A percentile compares a stretch with the other conserved stretches of the same genome.
These are phyloP conservation scores for Phorcus lineatus DNA, from an alignment of 2,888 invertebrate species.

Conservation along the genomic window DNA sequence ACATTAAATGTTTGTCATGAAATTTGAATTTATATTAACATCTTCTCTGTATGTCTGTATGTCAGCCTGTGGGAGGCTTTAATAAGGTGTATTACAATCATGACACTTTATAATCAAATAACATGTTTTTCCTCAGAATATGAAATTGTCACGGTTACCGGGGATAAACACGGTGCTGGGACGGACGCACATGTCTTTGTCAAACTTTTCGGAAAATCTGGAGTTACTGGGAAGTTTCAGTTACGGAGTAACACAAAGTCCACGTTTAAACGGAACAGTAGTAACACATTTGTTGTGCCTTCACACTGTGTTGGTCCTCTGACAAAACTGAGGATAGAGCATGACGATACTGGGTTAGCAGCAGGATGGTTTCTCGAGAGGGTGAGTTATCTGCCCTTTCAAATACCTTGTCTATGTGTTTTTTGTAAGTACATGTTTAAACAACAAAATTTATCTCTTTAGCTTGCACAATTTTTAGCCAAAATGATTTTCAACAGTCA, in stretches of 20 bases:
- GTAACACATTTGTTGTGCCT: slow-evolving; percentile 70
- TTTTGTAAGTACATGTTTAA: too few relatives aligned
- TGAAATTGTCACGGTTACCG: slow-evolving; percentile 74
- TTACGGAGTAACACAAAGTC: slow-evolving; percentile 62
- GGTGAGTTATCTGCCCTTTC: slow-evolving; percentile 51
- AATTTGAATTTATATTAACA: too few relatives aligned
- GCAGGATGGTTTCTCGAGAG: slow-evolving; percentile 75
- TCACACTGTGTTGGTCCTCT: slow-evolving; percentile 73
- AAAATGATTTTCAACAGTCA: too few relatives aligned
- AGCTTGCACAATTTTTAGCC: too few relatives aligned
- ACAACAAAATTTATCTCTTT: too few relatives aligned
- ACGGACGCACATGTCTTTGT: slow-evolving; percentile 74
- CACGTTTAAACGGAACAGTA: slow-evolving; percentile 62
- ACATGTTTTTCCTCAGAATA: slow-evolving; percentile 67
- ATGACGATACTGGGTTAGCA: slow-evolving; percentile 73
- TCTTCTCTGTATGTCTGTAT: too few relatives aligned
- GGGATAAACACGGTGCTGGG: slow-evolving; percentile 68
- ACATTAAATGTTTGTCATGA: too few relatives aligned
- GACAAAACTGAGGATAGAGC: slow-evolving; percentile 72
- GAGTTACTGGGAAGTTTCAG: slow-evolving; percentile 69
- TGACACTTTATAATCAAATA: neutral
- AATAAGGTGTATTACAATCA: too few relatives aligned
- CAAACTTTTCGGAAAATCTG: slow-evolving; percentile 72
- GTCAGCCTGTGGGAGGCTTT: too few relatives aligned
- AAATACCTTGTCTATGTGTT: too few relatives aligned